These are phyloP conservation scores for Drosophila leonis DNA, from an alignment of 2,888 invertebrate genomes.

Conservation along the genomic window DNA sequence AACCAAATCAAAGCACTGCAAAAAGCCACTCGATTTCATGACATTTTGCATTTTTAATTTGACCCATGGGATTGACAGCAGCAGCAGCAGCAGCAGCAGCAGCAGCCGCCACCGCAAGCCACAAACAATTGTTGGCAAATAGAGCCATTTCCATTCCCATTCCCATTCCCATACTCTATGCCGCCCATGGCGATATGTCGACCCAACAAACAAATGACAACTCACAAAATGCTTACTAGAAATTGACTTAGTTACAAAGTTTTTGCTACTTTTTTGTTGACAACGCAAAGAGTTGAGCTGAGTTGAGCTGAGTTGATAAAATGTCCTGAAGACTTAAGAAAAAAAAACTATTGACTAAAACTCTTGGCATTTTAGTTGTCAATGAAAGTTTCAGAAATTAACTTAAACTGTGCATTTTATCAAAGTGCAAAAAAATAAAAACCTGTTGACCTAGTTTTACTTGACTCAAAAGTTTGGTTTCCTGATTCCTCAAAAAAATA, in stretches of 20 bases:
- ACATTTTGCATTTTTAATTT: conserved; percentile 62
- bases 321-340: conserved; percentile 28
- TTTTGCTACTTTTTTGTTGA: conserved; percentile 35
- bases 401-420: conserved; percentile 23
- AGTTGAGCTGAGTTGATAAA: conserved; percentile 21
- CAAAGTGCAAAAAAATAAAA: conserved; percentile 1
- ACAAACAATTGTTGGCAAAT: conserved; percentile 63
- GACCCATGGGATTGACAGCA: conserved; percentile 50
- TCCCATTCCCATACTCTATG: background rate
- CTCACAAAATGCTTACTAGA: conserved; percentile 37
- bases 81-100: conserved; percentile 8
- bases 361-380: conserved; percentile 35
- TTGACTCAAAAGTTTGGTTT: conserved; percentile 9
- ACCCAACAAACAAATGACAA: conserved; percentile 31
- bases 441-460: conserved; percentile 31
- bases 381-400: conserved; percentile 32
- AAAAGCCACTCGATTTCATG: conserved; percentile 46
- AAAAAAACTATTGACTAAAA: conserved; percentile 10
- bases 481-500: background rate
- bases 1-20: conserved; percentile 26
- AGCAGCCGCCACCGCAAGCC: conserved; percentile 46
- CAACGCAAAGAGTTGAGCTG: conserved; percentile 4
- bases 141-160: conserved; percentile 5
- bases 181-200: background rate
- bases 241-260: conserved; percentile 49